These are phyloP conservation scores for Perognathus longimembris DNA, from an alignment of 2,113 vertebrate genomes.

Conservation along the genomic window DNA sequence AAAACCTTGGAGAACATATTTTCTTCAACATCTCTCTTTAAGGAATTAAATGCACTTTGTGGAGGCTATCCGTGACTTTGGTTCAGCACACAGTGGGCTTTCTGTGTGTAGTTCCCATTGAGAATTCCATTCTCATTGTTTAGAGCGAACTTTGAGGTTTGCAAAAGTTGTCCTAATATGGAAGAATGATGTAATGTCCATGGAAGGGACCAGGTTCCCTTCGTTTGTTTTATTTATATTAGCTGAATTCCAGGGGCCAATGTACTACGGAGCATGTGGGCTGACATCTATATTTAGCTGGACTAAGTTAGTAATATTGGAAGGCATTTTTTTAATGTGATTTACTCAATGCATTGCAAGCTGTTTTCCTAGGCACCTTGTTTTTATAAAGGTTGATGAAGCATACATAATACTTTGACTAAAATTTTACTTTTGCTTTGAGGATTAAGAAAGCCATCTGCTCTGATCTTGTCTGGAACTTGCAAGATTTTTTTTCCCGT, in stretches of 20 bases:
- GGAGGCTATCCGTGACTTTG: background rate
- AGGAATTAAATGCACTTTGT: background rate
- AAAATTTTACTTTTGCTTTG: slow-evolving; percentile 14
- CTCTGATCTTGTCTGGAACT: slow-evolving; percentile 19
- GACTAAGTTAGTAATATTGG: slow-evolving; percentile 82
- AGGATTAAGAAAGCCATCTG: background rate
- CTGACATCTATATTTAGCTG: slow-evolving; percentile 87
- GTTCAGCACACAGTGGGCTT: no score
- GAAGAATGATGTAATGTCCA: slow-evolving; percentile 89
- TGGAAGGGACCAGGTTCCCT: slow-evolving; percentile 83
- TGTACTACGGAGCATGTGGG: slow-evolving; percentile 74
- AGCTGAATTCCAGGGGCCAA: slow-evolving; percentile 87
- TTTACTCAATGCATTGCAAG: slow-evolving; percentile 71
- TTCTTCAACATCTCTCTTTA: background rate
- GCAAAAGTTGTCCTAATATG: slow-evolving; percentile 90
- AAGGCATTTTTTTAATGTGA: slow-evolving; percentile 76
- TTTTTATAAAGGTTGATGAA: slow-evolving; percentile 76
- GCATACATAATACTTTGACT: slow-evolving; percentile 11
- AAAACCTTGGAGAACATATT: background rate
- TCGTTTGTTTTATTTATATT: slow-evolving; percentile 86
- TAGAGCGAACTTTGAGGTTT: slow-evolving; percentile 83
- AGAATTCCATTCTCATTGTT: slow-evolving; percentile 82
- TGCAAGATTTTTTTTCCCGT: slow-evolving; percentile 52
- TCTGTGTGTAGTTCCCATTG: slow-evolving; percentile 40
- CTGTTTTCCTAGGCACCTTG: slow-evolving; percentile 73